Evolutionary conservation across 2,888 invertebrate species (phyloP).

Genomic region (Drosophila acutilabella): DNA sequence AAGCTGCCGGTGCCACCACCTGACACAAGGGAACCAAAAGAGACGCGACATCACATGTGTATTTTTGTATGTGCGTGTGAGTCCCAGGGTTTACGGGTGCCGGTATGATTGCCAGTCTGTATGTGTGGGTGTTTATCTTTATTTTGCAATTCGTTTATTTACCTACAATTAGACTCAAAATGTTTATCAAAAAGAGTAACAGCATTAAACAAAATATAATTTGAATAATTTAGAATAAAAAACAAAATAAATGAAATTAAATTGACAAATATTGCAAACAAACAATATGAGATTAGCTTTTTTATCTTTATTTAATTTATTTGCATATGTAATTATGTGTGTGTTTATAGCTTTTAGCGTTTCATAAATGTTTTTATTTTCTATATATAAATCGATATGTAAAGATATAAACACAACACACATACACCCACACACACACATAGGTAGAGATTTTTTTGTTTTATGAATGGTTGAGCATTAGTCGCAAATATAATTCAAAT

Average conservation of each 20-base stretch:
- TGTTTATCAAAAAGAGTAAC: constrained; percentile 8
- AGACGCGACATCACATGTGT: constrained; percentile 32
- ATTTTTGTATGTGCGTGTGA: constrained; percentile 2
- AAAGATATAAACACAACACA: constrained; percentile 7
- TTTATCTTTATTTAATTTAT: neutral
- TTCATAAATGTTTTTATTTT: neutral
- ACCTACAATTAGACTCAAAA: constrained; percentile 11
- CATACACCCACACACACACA: neutral
- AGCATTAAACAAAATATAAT: neutral
- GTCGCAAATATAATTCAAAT: constrained; percentile 30
- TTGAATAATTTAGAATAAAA: neutral
- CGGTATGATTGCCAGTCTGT: neutral
- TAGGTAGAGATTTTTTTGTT: constrained; percentile 2
- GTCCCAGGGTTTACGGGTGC: neutral
- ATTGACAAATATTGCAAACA: neutral
- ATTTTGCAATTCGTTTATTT: constrained; percentile 19
- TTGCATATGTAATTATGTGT: constrained; percentile 1
- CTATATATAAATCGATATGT: constrained; percentile 6
- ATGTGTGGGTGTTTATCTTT: constrained; percentile 8
- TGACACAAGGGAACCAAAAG: constrained; percentile 38
- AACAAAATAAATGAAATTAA: neutral
- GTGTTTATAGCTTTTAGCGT: constrained; percentile 1
- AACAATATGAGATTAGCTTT: constrained; percentile 1
- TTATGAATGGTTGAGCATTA: constrained; percentile 30
- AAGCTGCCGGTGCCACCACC: constrained; percentile 37